Conservation (phyloP, 2,113 vertebrate species). For the Myotis yumanensis region DNA sequence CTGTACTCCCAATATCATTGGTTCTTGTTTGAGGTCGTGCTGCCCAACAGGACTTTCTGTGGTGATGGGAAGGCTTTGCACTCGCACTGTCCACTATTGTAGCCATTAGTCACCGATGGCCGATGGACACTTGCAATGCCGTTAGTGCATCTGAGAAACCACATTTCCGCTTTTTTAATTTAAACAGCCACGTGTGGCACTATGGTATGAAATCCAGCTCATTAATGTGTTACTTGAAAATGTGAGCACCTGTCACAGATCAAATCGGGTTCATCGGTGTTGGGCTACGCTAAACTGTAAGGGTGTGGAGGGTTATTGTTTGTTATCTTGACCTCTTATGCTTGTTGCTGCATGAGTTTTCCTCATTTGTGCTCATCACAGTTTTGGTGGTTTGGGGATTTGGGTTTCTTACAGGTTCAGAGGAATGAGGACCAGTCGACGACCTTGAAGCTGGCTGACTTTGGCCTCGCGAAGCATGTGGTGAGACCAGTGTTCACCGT, state of each 20-base stretch:
- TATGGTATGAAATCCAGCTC: background rate
- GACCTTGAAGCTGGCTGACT: constrained; percentile 95
- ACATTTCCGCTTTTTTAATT: background rate
- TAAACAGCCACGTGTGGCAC: background rate
- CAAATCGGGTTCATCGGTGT: background rate
- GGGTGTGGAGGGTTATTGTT: background rate
- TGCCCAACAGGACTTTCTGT: background rate
- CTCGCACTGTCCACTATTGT: background rate
- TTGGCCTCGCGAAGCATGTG: constrained; percentile 96
- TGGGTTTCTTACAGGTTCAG: constrained; percentile 87
- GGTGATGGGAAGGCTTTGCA: background rate
- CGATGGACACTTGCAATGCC: background rate
- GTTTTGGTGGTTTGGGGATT: background rate
- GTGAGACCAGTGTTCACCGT: constrained; percentile 97
- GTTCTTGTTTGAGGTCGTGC: background rate
- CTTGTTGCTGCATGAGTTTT: background rate
- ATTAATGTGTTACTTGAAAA: background rate
- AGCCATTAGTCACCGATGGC: background rate
- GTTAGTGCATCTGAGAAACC: background rate
- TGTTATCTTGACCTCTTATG: background rate
- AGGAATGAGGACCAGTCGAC: constrained; percentile 87
- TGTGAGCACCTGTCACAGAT: background rate
- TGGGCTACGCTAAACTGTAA: background rate
- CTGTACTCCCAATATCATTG: background rate
- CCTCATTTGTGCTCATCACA: background rate